Conservation (phyloP, 2,797 vertebrate species). For the Pogonophryne albipinna region DNA sequence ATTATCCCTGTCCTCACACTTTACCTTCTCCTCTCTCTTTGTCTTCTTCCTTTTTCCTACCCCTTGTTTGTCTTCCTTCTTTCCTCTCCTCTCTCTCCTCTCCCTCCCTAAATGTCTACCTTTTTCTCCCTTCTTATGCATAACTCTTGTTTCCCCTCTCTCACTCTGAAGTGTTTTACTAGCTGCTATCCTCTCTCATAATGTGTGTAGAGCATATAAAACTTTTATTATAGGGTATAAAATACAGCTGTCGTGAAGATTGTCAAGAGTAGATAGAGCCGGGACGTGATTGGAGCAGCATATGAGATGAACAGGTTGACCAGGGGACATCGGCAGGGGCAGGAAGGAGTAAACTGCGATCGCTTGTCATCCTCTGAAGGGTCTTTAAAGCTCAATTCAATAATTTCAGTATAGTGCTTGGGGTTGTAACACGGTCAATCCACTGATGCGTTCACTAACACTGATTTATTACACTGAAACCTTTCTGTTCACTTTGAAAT, state of each 20-base stretch:
- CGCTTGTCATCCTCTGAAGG: slow-evolving; percentile 48
- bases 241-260: slow-evolving; percentile 79
- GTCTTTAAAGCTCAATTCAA: slow-evolving; percentile 61
- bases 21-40: slow-evolving; percentile 15
- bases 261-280: slow-evolving; percentile 67
- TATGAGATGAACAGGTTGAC: slow-evolving; percentile 75
- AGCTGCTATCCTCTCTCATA: slow-evolving; percentile 85
- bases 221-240: slow-evolving; percentile 84
- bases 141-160: slow-evolving; percentile 65
- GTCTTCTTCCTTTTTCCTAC: slow-evolving; percentile 18
- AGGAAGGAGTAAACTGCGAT: slow-evolving; percentile 53
- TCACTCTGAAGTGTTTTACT: slow-evolving; percentile 80
- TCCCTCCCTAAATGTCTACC: slow-evolving; percentile 20
- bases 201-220: slow-evolving; percentile 85
- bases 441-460: slow-evolving; percentile 44
- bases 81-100: neutral
- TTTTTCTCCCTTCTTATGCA: slow-evolving; percentile 66
- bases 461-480: slow-evolving; percentile 44
- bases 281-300: slow-evolving; percentile 72
- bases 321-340: slow-evolving; percentile 61
- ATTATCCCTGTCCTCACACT: slow-evolving; percentile 45
- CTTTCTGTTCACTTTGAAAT: slow-evolving; percentile 29
- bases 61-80: slow-evolving; percentile 37
- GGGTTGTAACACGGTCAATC: slow-evolving; percentile 45
- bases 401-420: slow-evolving; percentile 50